Percentiles rank a stretch among this genome's conserved stretches.
These are phyloP conservation scores for Chiloscyllium plagiosum DNA, from an alignment of 2,113 vertebrate genomes.

Conservation along the genomic window DNA sequence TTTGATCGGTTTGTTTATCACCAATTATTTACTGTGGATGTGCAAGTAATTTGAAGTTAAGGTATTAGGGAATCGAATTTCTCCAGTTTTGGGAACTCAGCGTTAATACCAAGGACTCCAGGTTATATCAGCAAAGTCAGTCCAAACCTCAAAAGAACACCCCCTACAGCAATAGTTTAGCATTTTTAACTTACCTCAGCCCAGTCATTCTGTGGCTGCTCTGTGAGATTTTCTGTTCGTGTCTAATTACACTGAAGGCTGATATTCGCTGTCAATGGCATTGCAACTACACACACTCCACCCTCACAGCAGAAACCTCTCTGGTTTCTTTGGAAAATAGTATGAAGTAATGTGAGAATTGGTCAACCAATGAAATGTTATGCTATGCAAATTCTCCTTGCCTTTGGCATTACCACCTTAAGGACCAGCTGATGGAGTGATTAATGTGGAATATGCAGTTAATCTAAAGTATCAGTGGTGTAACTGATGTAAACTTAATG, in stretches of 20 bases:
- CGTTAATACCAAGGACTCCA: neutral
- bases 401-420: neutral
- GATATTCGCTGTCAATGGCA: neutral
- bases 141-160: neutral
- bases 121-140: neutral
- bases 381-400: neutral
- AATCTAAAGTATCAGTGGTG: no score
- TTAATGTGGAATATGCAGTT: neutral
- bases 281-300: neutral
- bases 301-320: neutral
- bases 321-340: neutral
- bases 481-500: no score
- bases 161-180: neutral
- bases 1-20: neutral
- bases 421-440: neutral
- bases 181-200: neutral
- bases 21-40: neutral
- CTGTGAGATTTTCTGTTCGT: neutral
- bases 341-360: neutral
- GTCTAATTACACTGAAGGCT: neutral
- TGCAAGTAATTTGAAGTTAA: neutral
- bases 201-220: neutral
- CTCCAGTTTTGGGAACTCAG: neutral
- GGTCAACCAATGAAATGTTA: neutral
- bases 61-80: neutral